Conservation (phyloP, 2,888 invertebrate species). For the Fabriciana adippe region DNA sequence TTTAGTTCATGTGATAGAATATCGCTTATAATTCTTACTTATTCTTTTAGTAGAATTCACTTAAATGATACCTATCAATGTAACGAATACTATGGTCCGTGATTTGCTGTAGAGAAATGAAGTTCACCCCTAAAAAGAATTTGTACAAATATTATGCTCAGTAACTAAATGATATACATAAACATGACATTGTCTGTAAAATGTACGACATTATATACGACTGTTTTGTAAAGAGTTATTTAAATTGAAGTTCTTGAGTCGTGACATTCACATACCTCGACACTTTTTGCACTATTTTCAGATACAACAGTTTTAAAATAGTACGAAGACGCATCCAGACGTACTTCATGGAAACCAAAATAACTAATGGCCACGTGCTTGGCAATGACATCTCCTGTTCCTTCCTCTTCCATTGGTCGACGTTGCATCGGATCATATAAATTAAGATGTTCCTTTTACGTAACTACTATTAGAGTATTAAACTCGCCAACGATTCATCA, state of each 20-base stretch:
- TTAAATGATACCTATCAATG: too few species aligned
- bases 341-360: conserved; percentile 40
- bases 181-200: too few species aligned
- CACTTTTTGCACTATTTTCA: conserved; percentile 35
- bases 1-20: too few species aligned
- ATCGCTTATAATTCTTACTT: too few species aligned
- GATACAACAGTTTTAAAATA: conserved; percentile 42
- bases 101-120: too few species aligned
- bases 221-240: conserved; percentile 10
- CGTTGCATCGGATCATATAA: conserved; percentile 15
- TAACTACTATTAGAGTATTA: conserved; percentile 3
- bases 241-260: conserved; percentile 16
- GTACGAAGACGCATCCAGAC: conserved; percentile 43
- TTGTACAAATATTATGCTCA: too few species aligned
- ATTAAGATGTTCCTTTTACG: conserved; percentile 7
- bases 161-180: too few species aligned
- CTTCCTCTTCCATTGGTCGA: conserved; percentile 22
- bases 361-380: conserved; percentile 44
- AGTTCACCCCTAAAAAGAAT: too few species aligned
- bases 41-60: too few species aligned
- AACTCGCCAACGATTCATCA: background rate
- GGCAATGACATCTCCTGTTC: conserved; percentile 39
- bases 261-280: conserved; percentile 22
- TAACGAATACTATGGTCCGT: too few species aligned
- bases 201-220: background rate